Base-by-base conservation (phyloP, 2,888 invertebrate species). In the Merodon equestris region DNA sequence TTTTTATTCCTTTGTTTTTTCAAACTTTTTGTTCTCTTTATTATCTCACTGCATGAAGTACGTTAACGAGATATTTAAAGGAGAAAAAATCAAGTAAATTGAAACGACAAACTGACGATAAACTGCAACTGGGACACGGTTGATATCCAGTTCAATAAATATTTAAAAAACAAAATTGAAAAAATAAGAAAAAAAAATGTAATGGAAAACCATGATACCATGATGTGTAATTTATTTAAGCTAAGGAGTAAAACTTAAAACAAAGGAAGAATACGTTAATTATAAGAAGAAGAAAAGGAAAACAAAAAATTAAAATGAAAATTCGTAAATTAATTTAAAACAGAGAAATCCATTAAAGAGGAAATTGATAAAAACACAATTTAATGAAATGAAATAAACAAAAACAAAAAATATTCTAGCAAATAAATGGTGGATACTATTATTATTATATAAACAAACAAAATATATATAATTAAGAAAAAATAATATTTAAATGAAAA, bases 401-500 rank as follows among this genome's bases (percentile, higher is more conserved):
- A 56, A 51, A 64, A 56, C 54, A 54, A 54, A 54, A 50, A 77
- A 71, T 72, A 77, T 77, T 77, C 77, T 77, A 77, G 77, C 77
- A 77, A 77, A 77, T 77, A 77, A 77, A 77, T 77, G 77, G 77
- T 77, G 77, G 77, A 72, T 77, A 77, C 77, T 77, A 77, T 77
- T 77, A 72, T 72, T 71, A 71, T 71, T 70, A 70, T 70, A 72
- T 70, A 48, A 38, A 61, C 54, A 68, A 81, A 19, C 47, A 42
- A 70, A 48, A 66, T 57, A 74, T 66, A 70, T 66, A 74, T 61
- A 61, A 66, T 61, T 74, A 74, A 81, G 64, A 74, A 74, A 27
- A 9, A 9, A 40, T 74, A 79, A 81, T 81, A 81, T 74, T 81
- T 81, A 77, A 76, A 60, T 51, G 12, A 51, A 53, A 61, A 45